Evolutionary conservation across 1,140 invertebrate genomes (phyloP).

Genomic region (Chelonus insularis): DNA sequence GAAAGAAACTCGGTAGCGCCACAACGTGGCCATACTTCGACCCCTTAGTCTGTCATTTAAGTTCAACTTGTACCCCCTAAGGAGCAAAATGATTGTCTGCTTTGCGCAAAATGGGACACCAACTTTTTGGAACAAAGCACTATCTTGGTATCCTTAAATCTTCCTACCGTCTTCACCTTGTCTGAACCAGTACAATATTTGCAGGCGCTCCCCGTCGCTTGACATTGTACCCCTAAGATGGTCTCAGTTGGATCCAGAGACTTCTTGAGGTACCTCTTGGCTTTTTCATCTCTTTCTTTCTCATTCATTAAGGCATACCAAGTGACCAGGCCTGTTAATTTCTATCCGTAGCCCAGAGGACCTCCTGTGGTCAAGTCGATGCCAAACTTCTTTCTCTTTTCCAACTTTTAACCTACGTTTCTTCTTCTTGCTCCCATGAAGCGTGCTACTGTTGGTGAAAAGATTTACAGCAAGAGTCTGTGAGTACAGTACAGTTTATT

Average conservation of each 20-base stretch:
- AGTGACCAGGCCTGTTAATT: background rate
- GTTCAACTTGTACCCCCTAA: background rate
- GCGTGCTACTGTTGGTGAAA: conserved; percentile 18
- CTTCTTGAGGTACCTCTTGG: background rate
- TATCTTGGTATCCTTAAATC: conserved; percentile 23
- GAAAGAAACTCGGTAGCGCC: conserved; percentile 16
- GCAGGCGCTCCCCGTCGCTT: conserved; percentile 26
- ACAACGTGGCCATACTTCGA: conserved; percentile 22
- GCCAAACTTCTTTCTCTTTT: conserved; percentile 8
- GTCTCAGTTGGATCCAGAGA: conserved; percentile 8
- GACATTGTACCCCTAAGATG: conserved; percentile 24
- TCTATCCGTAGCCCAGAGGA: background rate
- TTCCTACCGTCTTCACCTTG: conserved; percentile 26
- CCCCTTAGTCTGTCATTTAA: conserved; percentile 6
- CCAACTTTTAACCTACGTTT: background rate
- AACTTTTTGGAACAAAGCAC: conserved; percentile 1
- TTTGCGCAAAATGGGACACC: conserved; percentile 27
- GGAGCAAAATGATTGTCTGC: conserved; percentile 19
- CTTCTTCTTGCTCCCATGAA: background rate
- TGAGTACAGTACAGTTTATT: conserved; percentile 4
- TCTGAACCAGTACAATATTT: conserved; percentile 34
- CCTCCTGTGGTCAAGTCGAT: conserved; percentile 14
- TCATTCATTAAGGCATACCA: too few relatives aligned
- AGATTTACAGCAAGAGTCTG: conserved; percentile 19
- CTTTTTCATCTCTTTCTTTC: background rate